Base-by-base conservation (phyloP, 2,888 invertebrate species). In the Rotaria socialis region DNA sequence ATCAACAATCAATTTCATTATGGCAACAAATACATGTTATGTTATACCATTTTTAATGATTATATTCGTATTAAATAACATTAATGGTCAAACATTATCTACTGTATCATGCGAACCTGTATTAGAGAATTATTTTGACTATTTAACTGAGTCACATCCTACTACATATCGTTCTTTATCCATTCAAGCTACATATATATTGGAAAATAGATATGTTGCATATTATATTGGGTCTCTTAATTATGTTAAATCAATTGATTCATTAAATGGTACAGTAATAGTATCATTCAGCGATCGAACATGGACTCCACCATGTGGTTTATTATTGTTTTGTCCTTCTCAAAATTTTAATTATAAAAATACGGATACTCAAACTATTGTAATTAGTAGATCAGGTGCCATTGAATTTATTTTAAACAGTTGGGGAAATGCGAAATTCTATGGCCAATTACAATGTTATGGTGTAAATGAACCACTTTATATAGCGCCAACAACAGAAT, bases 201-300 rank as follows among this genome's bases (percentile, higher is more conserved):
- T 60, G 27, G 27, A 60, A 27, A 27, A 27, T 60, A 27, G 60
- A 60, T 60, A 60, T 27, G 60, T 60, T 60, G 60, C 60, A 27
- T 60, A 60, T 60, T 60, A 60, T 27, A 60, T 7, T 27, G 60
- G 27, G 27, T 60, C 60, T 60, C 60, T 60, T 60, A 60, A 24
- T n/a, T 60, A 60, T 27, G 60, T 11, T 27, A 4, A 24, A n/a
- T n/a, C 60, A 60, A 60, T 60, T 60, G 11, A 60, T 60, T 60
- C 60, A 60, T 60, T 60, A 27, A 60, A 60, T 60, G 60, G 60
- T 60, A 60, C 60, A 4, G 60, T n/a, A 60, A 60, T 27, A 14
- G 60, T 60, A 60, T 60, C 60, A 60, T 60, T 60, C 27, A 60
- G 60, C 27, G 60, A 60, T 60, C 60, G 60, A 60, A 60, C 60